phyloP scores from a whole-genome alignment of 2,888 invertebrate species.

The Lasius fuliginosus region DNA sequence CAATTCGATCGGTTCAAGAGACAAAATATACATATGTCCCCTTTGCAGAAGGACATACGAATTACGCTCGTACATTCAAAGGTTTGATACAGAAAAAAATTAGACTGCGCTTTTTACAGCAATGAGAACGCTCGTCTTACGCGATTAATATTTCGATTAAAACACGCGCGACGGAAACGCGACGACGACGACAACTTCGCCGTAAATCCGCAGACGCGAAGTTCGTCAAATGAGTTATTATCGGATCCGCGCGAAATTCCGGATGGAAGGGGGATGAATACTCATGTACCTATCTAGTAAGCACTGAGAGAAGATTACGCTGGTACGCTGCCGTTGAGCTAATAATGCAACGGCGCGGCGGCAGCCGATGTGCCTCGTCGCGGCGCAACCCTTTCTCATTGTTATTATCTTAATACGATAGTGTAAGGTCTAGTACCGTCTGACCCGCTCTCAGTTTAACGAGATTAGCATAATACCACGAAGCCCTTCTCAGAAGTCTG shows the following conservation, averaged over 20 bases:
- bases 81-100: neutral
- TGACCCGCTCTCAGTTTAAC: slow-evolving; percentile 83
- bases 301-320: slow-evolving; percentile 73
- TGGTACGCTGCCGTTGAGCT: slow-evolving; percentile 68
- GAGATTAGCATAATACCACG: slow-evolving; percentile 84
- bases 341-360: slow-evolving; percentile 71
- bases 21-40: neutral
- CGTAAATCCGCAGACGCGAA: slow-evolving; percentile 45
- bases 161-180: slow-evolving; percentile 34
- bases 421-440: slow-evolving; percentile 81
- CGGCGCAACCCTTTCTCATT: slow-evolving; percentile 76
- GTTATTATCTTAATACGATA: slow-evolving; percentile 83
- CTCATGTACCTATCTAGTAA: slow-evolving; percentile 65
- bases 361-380: slow-evolving; percentile 65
- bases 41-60: neutral
- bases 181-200: slow-evolving; percentile 11
- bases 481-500: slow-evolving; percentile 82
- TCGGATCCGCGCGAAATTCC: slow-evolving; percentile 51
- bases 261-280: slow-evolving; percentile 38
- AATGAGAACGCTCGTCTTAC: slow-evolving; percentile 3
- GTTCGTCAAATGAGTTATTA: slow-evolving; percentile 68
- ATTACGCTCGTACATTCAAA: neutral
- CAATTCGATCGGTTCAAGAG: neutral
- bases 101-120: neutral
- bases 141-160: slow-evolving; percentile 60